Percentiles rank a stretch among this genome's conserved stretches.
Conservation (phyloP, 2,797 vertebrate genomes). For the Spinus olivaceus region DNA sequence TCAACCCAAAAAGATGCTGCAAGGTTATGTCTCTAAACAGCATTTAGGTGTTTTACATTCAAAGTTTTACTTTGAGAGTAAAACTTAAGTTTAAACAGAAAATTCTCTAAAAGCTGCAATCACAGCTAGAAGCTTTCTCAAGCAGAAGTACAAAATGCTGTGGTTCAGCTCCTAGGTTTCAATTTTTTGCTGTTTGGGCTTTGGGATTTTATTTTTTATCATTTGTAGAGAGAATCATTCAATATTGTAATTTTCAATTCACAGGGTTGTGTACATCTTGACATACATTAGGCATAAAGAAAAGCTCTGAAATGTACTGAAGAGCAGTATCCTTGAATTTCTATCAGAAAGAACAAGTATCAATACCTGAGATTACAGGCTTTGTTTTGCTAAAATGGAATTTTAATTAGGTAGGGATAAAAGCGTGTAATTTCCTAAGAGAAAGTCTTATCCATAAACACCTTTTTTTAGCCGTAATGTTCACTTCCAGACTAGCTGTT, state of each 20-base stretch:
- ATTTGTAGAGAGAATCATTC: background rate
- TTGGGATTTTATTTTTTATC: background rate
- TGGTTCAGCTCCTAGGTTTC: background rate
- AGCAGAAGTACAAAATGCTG: background rate
- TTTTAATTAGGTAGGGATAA: background rate
- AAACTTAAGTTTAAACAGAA: background rate
- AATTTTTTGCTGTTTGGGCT: background rate
- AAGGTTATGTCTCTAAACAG: background rate
- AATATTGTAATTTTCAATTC: background rate
- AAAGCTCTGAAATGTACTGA: background rate
- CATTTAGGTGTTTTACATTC: background rate
- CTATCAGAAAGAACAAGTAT: background rate
- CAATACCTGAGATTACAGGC: background rate
- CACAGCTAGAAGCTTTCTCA: background rate
- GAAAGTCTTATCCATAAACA: background rate
- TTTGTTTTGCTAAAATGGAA: background rate
- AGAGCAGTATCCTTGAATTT: background rate
- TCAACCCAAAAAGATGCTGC: background rate
- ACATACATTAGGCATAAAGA: background rate
- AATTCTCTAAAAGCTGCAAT: background rate
- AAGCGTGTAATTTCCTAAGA: background rate
- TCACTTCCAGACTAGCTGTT: background rate
- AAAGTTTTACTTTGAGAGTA: background rate
- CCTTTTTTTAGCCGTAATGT: background rate
- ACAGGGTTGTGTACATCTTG: background rate